Base-by-base conservation (phyloP, 2,888 invertebrate species). In the Phalera bucephala region DNA sequence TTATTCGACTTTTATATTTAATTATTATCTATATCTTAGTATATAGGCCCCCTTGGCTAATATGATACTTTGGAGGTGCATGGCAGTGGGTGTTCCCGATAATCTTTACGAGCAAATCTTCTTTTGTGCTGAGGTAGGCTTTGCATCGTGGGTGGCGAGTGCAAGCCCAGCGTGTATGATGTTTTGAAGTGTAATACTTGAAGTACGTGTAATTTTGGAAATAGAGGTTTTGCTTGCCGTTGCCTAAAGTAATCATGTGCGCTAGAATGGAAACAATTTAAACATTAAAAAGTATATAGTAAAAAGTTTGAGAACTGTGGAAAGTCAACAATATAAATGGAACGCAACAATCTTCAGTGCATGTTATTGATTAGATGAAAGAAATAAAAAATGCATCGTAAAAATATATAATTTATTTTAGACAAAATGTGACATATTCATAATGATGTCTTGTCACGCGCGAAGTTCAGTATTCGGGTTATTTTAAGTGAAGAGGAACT, bases 151-250 rank as follows among this genome's bases (percentile, higher is more conserved):
- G 63, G 25, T 47, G 53, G 2, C 29, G 48, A 0, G 64, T 60
- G 33, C 70, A 68, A 0, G 52, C 45, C 64, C 65, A 68, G 8
- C 53, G 56, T 8, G 36, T 39, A 3, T 49, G 48, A 1, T 25
- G 28, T 10, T 36, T 47, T 6, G 50, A 31, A 7, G 34, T 44
- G 42, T 65, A 64, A 1, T 59, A 43, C 12, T 47, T 53, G 43
- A 57, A 66, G 38, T 52, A 66, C 0, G 63, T 59, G 19, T 64
- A 62, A 0, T 57, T 51, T 28, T 53, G 32, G 37, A 52, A 53
- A 5, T 33, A 19, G 4, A 56, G 14, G 4, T 39, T 31, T 11
- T 30, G 5, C 14, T 31, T 42, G 0, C 38, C 38, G 7, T 14
- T 35, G 1, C 0, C 0, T 1, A 35, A 14, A 5, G 22, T 28